phyloP scores from a whole-genome alignment of 2,888 invertebrate genomes.

The Isotomurus palustris region DNA sequence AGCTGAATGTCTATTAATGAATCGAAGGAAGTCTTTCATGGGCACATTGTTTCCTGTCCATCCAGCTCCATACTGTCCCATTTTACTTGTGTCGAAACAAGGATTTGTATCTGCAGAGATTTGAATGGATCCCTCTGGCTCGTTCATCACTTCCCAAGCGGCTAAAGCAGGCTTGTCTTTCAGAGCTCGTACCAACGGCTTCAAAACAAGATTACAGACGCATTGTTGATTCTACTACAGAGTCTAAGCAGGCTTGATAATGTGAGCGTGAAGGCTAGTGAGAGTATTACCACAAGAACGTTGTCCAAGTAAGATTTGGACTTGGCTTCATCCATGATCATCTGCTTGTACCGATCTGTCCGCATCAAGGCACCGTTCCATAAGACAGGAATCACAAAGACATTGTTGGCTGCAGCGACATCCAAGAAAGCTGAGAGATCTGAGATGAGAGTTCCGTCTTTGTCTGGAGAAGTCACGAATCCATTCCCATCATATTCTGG shows the following conservation, averaged over 20 bases:
- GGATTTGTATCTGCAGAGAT: constrained; percentile 38
- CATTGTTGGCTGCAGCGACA: constrained; percentile 41
- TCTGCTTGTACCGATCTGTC: constrained; percentile 43
- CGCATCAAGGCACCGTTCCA: constrained; percentile 48
- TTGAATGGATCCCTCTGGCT: constrained; percentile 47
- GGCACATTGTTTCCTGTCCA: constrained; percentile 43
- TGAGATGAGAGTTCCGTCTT: constrained; percentile 40
- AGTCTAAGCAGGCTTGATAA: background rate
- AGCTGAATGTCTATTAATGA: constrained; percentile 46
- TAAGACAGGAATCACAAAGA: constrained; percentile 46
- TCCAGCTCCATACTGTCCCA: constrained; percentile 46
- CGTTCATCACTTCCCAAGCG: constrained; percentile 48
- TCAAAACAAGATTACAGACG: constrained; percentile 6
- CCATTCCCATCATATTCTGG: constrained; percentile 45
- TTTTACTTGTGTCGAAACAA: constrained; percentile 44
- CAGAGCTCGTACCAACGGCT: constrained; percentile 44
- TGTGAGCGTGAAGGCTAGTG: no score
- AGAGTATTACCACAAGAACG: constrained; percentile 43
- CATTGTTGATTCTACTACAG: no score
- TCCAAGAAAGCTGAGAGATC: constrained; percentile 45
- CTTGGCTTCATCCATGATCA: constrained; percentile 46
- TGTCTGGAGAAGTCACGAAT: constrained; percentile 43
- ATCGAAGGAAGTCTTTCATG: constrained; percentile 39
- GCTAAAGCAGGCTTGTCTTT: constrained; percentile 46
- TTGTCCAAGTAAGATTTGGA: constrained; percentile 47